A percentile compares a stretch with the other conserved stretches of the same genome.
These are phyloP conservation scores for Drosophila yakuba DNA, from an alignment of 1,140 invertebrate species.

Conservation along the genomic window DNA sequence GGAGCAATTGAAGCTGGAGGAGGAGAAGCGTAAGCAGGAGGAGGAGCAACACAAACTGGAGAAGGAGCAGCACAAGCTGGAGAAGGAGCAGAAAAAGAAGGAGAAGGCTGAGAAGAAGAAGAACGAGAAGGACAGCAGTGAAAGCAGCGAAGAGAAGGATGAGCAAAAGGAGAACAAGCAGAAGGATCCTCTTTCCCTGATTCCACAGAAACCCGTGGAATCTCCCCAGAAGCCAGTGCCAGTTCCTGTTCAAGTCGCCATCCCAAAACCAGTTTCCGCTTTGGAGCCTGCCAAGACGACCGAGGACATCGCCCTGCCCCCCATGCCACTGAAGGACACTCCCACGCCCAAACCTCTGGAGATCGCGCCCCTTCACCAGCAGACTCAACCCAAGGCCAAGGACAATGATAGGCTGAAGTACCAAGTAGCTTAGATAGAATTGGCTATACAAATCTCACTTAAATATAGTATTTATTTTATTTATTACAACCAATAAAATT, in stretches of 20 bases:
- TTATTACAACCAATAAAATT: conserved; percentile 38
- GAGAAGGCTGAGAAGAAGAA: conserved; percentile 36
- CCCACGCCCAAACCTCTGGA: conserved; percentile 26
- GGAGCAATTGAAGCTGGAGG: conserved; percentile 17
- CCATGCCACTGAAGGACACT: conserved; percentile 51
- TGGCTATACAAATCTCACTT: conserved; percentile 17
- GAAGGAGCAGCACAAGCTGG: conserved; percentile 26
- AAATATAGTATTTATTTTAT: conserved; percentile 48
- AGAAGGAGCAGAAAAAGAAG: conserved; percentile 39
- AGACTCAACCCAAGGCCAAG: conserved; percentile 14
- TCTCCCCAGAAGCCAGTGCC: background rate
- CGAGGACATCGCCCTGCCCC: conserved; percentile 55
- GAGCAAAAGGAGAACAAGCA: conserved; percentile 20
- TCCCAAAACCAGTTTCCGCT: background rate
- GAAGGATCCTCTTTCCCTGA: background rate
- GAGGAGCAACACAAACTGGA: conserved; percentile 22
- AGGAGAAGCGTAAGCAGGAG: conserved; percentile 2
- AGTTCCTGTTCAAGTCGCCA: conserved; percentile 13
- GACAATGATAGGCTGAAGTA: conserved; percentile 63
- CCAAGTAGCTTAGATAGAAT: conserved; percentile 34
- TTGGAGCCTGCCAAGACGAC: background rate
- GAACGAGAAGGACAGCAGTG: conserved; percentile 36
- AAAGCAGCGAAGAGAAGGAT: conserved; percentile 62
- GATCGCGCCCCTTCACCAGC: conserved; percentile 20
- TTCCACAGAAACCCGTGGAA: conserved; percentile 21